Conservation (phyloP, 2,888 invertebrate species). For the Drosophila suboccidentalis region DNA sequence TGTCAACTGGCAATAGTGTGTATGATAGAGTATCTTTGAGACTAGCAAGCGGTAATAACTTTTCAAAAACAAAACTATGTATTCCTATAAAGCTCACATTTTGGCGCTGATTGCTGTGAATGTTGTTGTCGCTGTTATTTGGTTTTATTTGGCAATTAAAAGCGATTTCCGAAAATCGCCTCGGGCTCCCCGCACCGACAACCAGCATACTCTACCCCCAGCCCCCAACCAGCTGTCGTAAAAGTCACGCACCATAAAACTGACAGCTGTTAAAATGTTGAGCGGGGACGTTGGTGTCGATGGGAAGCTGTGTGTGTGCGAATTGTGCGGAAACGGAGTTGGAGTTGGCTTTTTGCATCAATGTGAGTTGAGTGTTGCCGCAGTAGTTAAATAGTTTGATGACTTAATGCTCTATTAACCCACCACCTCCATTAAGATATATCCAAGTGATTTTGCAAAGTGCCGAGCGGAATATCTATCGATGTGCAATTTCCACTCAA, state of each 20-base stretch:
- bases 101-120: constrained; percentile 55
- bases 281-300: constrained; percentile 3
- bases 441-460: constrained; percentile 11
- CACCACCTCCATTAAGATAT: constrained; percentile 34
- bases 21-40: constrained; percentile 3
- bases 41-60: background rate
- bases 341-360: constrained; percentile 14
- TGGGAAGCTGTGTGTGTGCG: background rate
- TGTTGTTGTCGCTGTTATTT: constrained; percentile 61
- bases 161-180: constrained; percentile 75
- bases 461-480: constrained; percentile 16
- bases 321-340: background rate
- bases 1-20: background rate
- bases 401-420: constrained; percentile 73
- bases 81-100: constrained; percentile 56
- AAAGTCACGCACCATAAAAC: constrained; percentile 80
- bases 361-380: constrained; percentile 26
- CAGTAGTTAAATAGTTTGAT: constrained; percentile 54
- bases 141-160: constrained; percentile 79
- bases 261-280: constrained; percentile 79
- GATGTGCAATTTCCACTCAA: constrained; percentile 33
- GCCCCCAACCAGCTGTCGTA: constrained; percentile 66
- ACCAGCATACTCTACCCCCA: background rate
- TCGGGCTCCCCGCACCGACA: constrained; percentile 25
- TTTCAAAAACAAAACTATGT: constrained; percentile 62